A percentile compares a stretch with the other conserved stretches of the same genome.
phyloP scores from a whole-genome alignment of 2,888 invertebrate species.

The Calameuta idolon region DNA sequence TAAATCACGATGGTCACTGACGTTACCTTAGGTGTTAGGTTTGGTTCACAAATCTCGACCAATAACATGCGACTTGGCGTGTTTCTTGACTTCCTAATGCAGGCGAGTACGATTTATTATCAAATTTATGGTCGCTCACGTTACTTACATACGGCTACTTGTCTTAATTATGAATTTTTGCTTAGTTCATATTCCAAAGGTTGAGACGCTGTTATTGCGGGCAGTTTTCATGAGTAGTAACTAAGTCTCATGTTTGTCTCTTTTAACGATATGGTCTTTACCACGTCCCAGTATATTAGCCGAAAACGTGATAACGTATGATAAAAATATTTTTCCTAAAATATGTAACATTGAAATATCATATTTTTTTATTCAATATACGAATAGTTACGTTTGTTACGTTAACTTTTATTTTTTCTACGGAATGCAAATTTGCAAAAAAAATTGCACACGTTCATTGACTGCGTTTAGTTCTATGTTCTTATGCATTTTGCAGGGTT shows the following conservation, averaged over 20 bases:
- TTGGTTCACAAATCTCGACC: conserved; percentile 27
- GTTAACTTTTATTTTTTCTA: not conserved
- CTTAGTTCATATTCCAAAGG: not conserved
- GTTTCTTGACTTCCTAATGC: conserved; percentile 32
- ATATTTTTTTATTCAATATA: not conserved
- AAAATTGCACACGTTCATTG: not conserved
- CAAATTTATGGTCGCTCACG: not conserved
- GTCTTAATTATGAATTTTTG: not conserved
- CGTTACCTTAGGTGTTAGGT: conserved; percentile 17
- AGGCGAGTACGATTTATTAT: not conserved
- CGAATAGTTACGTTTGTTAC: not conserved
- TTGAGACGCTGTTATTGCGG: not conserved
- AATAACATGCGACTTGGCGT: conserved; percentile 42
- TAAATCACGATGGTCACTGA: not conserved
- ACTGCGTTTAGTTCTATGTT: not conserved
- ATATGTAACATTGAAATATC: not conserved
- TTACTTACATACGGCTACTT: not conserved
- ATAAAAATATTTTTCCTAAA: not conserved
- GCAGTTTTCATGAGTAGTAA: not conserved
- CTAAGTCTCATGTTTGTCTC: not conserved
- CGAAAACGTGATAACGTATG: not conserved
- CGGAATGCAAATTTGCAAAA: not conserved
- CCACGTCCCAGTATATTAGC: not conserved
- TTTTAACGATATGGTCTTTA: not conserved
- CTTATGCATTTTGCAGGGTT: conserved; percentile 45